Evolutionary conservation across 1,140 invertebrate genomes (phyloP).

Genomic region (Lamellibrachia luymesi): DNA sequence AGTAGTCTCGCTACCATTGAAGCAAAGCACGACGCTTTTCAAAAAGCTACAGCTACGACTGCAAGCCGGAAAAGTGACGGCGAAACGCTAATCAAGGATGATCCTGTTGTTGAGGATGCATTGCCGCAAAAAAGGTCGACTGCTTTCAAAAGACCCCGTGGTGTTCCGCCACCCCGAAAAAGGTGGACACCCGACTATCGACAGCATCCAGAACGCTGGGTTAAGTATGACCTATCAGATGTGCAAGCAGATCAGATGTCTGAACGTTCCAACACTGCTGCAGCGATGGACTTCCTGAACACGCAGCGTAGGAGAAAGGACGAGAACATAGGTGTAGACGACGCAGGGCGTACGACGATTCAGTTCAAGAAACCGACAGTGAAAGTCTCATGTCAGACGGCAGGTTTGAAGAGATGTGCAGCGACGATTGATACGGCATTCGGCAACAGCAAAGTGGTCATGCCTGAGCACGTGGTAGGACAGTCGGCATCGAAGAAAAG

Average conservation of each 20-base stretch:
- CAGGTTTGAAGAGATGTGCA: background rate
- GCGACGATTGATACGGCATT: background rate
- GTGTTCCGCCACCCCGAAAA: background rate
- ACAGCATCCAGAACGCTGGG: background rate
- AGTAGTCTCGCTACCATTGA: background rate
- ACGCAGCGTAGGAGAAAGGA: background rate
- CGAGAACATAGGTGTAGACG: background rate
- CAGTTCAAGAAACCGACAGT: background rate
- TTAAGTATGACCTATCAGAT: slow-evolving; percentile 6
- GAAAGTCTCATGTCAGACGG: background rate
- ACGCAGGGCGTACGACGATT: background rate
- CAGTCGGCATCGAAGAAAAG: background rate
- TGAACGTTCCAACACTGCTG: slow-evolving; percentile 5
- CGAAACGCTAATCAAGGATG: background rate
- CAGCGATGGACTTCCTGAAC: slow-evolving; percentile 4
- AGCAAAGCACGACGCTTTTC: background rate
- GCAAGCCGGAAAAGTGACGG: background rate
- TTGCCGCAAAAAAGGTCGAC: background rate
- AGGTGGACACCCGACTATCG: background rate
- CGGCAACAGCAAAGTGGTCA: background rate
- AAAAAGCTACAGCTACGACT: background rate
- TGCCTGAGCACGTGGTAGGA: background rate
- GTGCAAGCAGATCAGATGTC: background rate
- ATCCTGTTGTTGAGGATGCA: background rate
- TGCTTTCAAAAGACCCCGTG: slow-evolving; percentile 10